Conservation (phyloP, 2,113 vertebrate species). For the Peromyscus californicus region DNA sequence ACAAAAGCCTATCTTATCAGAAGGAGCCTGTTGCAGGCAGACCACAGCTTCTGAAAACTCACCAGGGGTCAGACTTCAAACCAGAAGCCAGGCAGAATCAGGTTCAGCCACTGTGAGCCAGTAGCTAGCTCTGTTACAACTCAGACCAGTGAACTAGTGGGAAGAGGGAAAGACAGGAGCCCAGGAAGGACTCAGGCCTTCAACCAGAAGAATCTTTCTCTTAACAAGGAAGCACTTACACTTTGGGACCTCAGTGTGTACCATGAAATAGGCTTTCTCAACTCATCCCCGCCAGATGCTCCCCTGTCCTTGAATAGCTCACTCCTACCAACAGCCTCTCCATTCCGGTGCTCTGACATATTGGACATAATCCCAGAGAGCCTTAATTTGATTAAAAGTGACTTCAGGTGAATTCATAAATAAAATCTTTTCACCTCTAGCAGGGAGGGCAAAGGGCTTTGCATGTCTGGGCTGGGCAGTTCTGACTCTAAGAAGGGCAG, state of each 20-base stretch:
- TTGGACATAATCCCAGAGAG: slow-evolving; percentile 56
- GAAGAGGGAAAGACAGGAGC: background rate
- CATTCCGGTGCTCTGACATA: slow-evolving; percentile 50
- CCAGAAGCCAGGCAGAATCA: slow-evolving; percentile 27
- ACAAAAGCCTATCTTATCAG: slow-evolving; percentile 74
- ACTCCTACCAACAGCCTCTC: background rate
- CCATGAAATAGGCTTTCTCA: background rate
- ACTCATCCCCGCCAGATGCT: background rate
- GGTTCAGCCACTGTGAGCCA: slow-evolving; percentile 61
- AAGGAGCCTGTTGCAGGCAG: slow-evolving; percentile 46
- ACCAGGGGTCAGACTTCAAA: slow-evolving; percentile 73
- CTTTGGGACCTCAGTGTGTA: background rate
- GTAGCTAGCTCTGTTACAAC: slow-evolving; percentile 6
- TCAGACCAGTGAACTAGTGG: background rate
- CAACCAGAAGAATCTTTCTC: slow-evolving; percentile 28
- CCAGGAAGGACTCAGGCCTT: slow-evolving; percentile 55
- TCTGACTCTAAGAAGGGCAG: slow-evolving; percentile 75
- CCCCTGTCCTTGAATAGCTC: slow-evolving; percentile 36
- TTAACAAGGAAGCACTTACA: slow-evolving; percentile 50
- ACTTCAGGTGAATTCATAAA: slow-evolving; percentile 80
- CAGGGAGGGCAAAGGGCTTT: slow-evolving; percentile 79
- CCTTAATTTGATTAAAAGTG: slow-evolving; percentile 73
- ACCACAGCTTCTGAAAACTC: slow-evolving; percentile 77
- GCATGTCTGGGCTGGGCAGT: slow-evolving; percentile 75
- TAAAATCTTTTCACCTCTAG: slow-evolving; percentile 75